These are phyloP conservation scores for Drosophila serrata DNA, from an alignment of 1,140 invertebrate genomes.

Conservation along the genomic window DNA sequence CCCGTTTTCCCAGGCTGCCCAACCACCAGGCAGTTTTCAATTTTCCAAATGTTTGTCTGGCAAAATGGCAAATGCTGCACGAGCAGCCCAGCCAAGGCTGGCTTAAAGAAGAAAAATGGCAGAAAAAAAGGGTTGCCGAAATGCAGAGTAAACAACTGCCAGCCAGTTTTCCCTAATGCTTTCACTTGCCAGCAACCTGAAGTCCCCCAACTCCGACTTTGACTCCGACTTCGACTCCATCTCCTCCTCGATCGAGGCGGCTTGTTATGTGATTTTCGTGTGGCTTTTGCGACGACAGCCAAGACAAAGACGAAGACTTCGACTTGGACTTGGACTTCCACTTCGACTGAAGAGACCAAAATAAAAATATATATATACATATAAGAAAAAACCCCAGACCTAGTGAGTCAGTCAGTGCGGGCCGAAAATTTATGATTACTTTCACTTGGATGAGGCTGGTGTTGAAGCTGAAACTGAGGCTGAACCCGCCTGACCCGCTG, in stretches of 20 bases:
- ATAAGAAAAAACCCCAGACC: slow-evolving; percentile 29
- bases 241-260: slow-evolving; percentile 25
- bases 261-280: slow-evolving; percentile 74
- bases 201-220: slow-evolving; percentile 14
- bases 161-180: slow-evolving; percentile 75
- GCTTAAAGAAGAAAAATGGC: not conserved
- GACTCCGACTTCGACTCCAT: slow-evolving; percentile 6
- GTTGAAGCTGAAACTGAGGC: not conserved
- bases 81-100: slow-evolving; percentile 16
- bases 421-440: slow-evolving; percentile 82
- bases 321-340: slow-evolving; percentile 10
- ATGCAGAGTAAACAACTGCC: slow-evolving; percentile 69
- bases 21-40: not conserved
- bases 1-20: slow-evolving; percentile 48
- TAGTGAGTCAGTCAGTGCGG: slow-evolving; percentile 58
- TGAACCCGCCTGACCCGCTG: slow-evolving; percentile 61
- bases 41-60: slow-evolving; percentile 17
- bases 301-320: slow-evolving; percentile 2
- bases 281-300: slow-evolving; percentile 28
- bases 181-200: slow-evolving; percentile 71
- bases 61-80: slow-evolving; percentile 67
- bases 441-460: slow-evolving; percentile 63
- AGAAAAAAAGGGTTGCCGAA: slow-evolving; percentile 58
- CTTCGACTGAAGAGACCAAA: not conserved
- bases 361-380: slow-evolving; percentile 1